Evolutionary conservation across 2,888 invertebrate species (phyloP).

Genomic region (Boloria euphrosyne): DNA sequence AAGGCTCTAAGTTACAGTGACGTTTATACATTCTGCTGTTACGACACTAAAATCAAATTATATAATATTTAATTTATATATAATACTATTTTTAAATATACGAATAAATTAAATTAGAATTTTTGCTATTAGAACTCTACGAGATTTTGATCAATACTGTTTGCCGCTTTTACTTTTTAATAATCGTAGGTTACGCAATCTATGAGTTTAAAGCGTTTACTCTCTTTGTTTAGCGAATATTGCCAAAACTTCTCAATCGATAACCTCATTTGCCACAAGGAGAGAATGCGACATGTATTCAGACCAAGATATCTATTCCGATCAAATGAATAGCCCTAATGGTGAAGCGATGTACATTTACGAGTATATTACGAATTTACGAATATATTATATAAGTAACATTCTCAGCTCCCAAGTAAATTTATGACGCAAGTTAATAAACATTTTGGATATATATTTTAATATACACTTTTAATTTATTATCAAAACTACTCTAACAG

Average conservation of each 20-base stretch:
- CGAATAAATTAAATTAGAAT: too few relatives aligned
- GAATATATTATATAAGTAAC: too few relatives aligned
- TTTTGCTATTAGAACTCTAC: neutral
- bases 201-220: neutral
- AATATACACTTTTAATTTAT: neutral
- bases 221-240: slow-evolving; percentile 7
- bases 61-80: neutral
- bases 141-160: too few relatives aligned
- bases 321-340: neutral
- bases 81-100: too few relatives aligned
- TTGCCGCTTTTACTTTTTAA: too few relatives aligned
- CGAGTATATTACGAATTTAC: neutral
- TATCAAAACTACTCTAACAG: neutral
- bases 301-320: neutral
- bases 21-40: slow-evolving; percentile 27
- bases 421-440: neutral
- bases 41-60: neutral
- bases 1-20: slow-evolving; percentile 26
- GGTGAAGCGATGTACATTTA: neutral
- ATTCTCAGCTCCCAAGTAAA: neutral
- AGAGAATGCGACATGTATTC: neutral
- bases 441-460: neutral
- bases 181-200: neutral
- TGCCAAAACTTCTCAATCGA: slow-evolving; percentile 12
- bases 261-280: slow-evolving; percentile 7